Conservation (phyloP, 64 coral and sea anemone species). For the Montipora cactus region DNA sequence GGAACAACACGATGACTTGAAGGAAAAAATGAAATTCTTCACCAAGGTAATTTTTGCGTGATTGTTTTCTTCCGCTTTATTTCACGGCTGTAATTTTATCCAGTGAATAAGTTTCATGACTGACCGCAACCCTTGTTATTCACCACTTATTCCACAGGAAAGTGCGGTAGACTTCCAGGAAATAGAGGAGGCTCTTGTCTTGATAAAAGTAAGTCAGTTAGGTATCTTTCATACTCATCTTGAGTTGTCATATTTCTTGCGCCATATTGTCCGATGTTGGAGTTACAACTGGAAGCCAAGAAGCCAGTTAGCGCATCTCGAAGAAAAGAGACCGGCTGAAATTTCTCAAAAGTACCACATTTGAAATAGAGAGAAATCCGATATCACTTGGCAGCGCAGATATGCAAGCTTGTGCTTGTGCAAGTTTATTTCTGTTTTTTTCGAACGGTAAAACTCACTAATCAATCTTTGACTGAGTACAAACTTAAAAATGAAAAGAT, state of each 20-base stretch:
- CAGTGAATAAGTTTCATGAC: background rate
- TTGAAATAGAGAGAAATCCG: too few species aligned
- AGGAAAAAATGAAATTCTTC: slow-evolving; percentile 99
- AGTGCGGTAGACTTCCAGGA: slow-evolving; percentile 96
- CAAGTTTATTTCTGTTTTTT: too few species aligned
- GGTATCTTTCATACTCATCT: background rate
- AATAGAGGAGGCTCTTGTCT: slow-evolving; percentile 91
- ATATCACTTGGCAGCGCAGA: too few species aligned
- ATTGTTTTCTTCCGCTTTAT: background rate
- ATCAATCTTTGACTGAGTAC: too few species aligned
- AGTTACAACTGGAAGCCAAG: background rate
- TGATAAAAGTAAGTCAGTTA: slow-evolving; percentile 84
- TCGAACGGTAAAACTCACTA: too few species aligned
- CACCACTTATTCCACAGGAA: slow-evolving; percentile 60
- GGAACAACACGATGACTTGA: slow-evolving; percentile 94
- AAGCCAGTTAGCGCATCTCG: too few species aligned
- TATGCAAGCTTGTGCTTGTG: too few species aligned
- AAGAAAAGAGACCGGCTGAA: too few species aligned
- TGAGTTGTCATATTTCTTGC: background rate
- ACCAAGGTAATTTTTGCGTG: slow-evolving; percentile 72
- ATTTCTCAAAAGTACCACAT: too few species aligned
- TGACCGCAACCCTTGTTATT: background rate
- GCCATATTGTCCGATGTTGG: background rate
- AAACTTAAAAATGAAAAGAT: too few species aligned
- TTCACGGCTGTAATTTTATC: background rate